These are phyloP conservation scores for Microcebus tavaratra DNA, from an alignment of 2,113 vertebrate species.

Conservation along the genomic window DNA sequence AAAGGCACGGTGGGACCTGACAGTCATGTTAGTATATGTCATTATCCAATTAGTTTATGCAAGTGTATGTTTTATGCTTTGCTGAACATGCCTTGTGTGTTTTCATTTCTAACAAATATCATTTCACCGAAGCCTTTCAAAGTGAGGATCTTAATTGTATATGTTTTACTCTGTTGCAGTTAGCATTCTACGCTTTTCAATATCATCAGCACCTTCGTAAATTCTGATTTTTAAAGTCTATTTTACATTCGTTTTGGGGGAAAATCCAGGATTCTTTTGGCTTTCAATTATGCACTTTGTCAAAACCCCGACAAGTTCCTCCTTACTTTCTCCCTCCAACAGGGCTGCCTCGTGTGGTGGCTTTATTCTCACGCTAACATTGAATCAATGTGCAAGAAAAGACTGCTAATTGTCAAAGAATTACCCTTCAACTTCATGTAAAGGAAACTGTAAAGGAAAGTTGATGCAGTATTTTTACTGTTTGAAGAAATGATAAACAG, in stretches of 20 bases:
- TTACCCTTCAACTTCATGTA: neutral
- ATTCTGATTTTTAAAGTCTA: constrained; percentile 61
- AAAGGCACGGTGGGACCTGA: constrained; percentile 81
- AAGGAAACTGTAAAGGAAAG: constrained; percentile 34
- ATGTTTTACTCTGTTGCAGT: constrained; percentile 61
- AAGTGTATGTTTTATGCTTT: constrained; percentile 74
- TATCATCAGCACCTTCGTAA: constrained; percentile 36
- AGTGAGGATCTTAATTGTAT: constrained; percentile 54
- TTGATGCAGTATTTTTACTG: constrained; percentile 22
- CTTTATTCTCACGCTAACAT: constrained; percentile 42
- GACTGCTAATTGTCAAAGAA: constrained; percentile 61
- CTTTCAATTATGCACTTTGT: constrained; percentile 61
- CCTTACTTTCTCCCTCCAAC: constrained; percentile 35
- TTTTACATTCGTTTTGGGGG: constrained; percentile 55
- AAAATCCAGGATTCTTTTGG: constrained; percentile 44
- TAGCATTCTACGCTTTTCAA: constrained; percentile 48
- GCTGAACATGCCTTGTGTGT: constrained; percentile 77
- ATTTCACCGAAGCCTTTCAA: constrained; percentile 70
- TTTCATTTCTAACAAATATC: constrained; percentile 68
- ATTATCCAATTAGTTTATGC: constrained; percentile 86
- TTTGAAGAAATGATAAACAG: neutral
- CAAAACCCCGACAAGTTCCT: neutral
- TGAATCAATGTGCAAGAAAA: constrained; percentile 65
- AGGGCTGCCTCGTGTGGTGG: neutral
- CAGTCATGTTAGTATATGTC: constrained; percentile 81